Conservation (phyloP, 2,113 vertebrate species). For the Loxodonta africana region DNA sequence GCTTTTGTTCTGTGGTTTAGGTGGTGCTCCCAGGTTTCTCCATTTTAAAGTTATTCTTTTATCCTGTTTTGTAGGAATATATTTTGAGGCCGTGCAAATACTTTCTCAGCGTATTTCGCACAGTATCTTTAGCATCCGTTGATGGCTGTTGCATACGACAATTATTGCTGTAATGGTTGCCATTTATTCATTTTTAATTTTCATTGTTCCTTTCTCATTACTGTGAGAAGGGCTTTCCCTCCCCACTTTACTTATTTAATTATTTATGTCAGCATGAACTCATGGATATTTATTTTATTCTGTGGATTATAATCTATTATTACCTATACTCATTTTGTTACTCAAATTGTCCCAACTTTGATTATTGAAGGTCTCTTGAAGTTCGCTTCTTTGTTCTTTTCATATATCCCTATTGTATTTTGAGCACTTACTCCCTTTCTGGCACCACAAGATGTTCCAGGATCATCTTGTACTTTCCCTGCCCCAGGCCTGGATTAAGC, state of each 20-base stretch:
- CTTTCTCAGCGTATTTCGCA: neutral
- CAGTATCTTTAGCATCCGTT: neutral
- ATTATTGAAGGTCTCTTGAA: neutral
- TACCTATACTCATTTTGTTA: neutral
- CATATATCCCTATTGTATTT: neutral
- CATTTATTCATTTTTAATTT: neutral
- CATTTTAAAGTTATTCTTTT: neutral
- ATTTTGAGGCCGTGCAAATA: neutral
- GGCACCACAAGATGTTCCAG: neutral
- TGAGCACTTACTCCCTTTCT: neutral
- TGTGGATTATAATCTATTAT: neutral
- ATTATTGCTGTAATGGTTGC: neutral
- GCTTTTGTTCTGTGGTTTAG: neutral
- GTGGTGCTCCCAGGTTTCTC: neutral
- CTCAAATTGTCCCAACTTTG: neutral
- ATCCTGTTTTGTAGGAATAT: neutral
- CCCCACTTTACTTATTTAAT: neutral
- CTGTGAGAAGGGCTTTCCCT: neutral
- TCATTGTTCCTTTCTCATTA: neutral
- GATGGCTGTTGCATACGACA: neutral
- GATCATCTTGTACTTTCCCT: neutral
- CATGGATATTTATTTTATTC: slow-evolving; percentile 43
- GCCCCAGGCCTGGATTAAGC: neutral
- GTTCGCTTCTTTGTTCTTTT: neutral
- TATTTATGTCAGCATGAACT: neutral